Base-by-base conservation (phyloP, 2,113 vertebrate species). In the Smithornis capensis region DNA sequence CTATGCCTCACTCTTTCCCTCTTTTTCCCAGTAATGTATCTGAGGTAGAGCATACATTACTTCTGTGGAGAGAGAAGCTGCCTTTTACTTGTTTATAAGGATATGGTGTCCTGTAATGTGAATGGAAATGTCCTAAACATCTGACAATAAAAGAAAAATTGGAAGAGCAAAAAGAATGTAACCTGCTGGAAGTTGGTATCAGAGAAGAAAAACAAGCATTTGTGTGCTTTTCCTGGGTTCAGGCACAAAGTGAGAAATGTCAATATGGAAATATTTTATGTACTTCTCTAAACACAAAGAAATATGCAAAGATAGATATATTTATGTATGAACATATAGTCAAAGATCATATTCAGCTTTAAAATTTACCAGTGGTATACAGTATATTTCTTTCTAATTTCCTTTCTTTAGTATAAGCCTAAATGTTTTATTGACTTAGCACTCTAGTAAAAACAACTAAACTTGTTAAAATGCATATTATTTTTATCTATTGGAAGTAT, bases 361-460 rank as follows among this genome's bases (percentile, higher is more conserved):
- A 42, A 75, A 89, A 94, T 94, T 95, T 95, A 76, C 44, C 33
- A 75, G 79, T 59, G 42, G 65, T 60, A 55, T 80, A 67, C 65
- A 65, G 13, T 87, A 56, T 40, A 45, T 90, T 89, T 96, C 55
- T 85, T 86, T 85, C 85, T 49, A 59, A 79, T 84, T 95, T 55
- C 37, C 62, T 96, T 90, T 92, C 78, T 87, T 71, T 83, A 91
- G 55, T 64, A 16, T 63, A 95, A 95, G 56, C 79, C 77, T 95
- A 62, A 96, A 84, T 93, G 95, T 97, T 97, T 97, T 97, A 96
- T 98, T 98, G 93, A 94, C 88, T 94, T 94, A 83, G 79, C 90
- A 84, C 94, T 92, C 93, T 85, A 92, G 91, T 96, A 94, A 93
- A n/a, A 97, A 86, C 94, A 85, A 95, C 91, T 89, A 93, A 87